phyloP scores from a whole-genome alignment of 2,888 invertebrate species.

The Sinentomon sp. region DNA sequence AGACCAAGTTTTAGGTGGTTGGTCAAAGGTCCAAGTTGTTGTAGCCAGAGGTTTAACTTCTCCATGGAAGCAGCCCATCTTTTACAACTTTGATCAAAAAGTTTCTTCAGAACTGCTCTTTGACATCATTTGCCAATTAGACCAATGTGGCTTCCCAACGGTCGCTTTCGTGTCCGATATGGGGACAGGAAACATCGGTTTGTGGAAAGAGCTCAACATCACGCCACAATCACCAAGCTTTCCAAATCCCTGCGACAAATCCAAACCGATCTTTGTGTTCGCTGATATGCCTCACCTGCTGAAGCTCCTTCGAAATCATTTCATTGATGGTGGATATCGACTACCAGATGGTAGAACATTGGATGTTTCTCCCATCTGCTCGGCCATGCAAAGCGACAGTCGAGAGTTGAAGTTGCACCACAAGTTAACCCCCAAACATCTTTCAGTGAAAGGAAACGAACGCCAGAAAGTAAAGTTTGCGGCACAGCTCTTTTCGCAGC shows the following conservation, averaged over 20 bases:
- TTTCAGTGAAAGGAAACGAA: slow-evolving; percentile 6
- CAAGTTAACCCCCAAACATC: slow-evolving; percentile 1
- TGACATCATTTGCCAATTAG: slow-evolving; percentile 6
- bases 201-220: slow-evolving; percentile 9
- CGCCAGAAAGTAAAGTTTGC: slow-evolving; percentile 11
- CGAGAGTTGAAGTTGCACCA: no score
- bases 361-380: no score
- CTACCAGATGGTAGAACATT: slow-evolving; percentile 8
- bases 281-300: slow-evolving; percentile 13
- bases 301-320: slow-evolving; percentile 12
- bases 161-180: slow-evolving; percentile 9
- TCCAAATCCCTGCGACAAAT: slow-evolving; percentile 5
- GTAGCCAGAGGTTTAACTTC: no score
- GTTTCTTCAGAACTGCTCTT: slow-evolving; percentile 8
- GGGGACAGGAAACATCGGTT: slow-evolving; percentile 10
- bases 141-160: slow-evolving; percentile 7
- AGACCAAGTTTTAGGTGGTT: slow-evolving; percentile 7
- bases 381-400: no score
- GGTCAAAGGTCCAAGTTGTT: slow-evolving; percentile 12
- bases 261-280: slow-evolving; percentile 10
- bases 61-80: slow-evolving; percentile 13
- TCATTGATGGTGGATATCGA: slow-evolving; percentile 10
- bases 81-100: slow-evolving; percentile 11
- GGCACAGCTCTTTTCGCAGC: slow-evolving; percentile 8
- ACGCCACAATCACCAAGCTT: slow-evolving; percentile 2